Percentiles rank a stretch among this genome's conserved stretches.
phyloP scores from a whole-genome alignment of 2,113 vertebrate genomes.

The Pseudopipra pipra region DNA sequence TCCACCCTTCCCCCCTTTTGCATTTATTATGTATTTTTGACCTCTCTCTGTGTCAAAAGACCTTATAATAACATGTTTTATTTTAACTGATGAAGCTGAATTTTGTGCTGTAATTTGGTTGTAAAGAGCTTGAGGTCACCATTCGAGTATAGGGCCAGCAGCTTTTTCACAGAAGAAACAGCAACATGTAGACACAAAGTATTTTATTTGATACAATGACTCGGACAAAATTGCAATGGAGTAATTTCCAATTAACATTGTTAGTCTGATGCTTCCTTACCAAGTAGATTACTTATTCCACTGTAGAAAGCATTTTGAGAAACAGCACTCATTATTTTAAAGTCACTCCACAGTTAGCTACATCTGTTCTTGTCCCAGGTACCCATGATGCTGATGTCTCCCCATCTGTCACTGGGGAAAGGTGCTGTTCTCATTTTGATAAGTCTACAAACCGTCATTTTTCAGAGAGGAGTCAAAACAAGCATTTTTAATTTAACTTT shows the following conservation, averaged over 20 bases:
- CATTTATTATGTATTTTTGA: constrained; percentile 4
- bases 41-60: constrained; percentile 42
- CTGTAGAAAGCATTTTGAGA: background rate
- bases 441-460: background rate
- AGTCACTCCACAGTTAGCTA: background rate
- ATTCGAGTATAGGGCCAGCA: background rate
- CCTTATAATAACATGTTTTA: background rate
- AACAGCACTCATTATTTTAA: background rate
- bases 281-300: background rate
- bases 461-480: constrained; percentile 60
- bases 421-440: background rate
- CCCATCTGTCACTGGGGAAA: background rate
- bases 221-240: background rate
- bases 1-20: background rate
- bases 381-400: background rate
- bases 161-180: background rate
- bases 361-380: background rate
- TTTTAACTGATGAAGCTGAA: background rate
- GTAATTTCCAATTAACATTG: background rate
- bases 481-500: background rate
- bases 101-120: background rate
- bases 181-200: background rate
- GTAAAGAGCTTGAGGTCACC: background rate
- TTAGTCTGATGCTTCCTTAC: background rate
- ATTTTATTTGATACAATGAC: background rate